Percentiles rank a stretch among this genome's conserved stretches.
Conservation (phyloP, 53 echinoderm and acorn worm species). For the Patiria pectinifera region DNA sequence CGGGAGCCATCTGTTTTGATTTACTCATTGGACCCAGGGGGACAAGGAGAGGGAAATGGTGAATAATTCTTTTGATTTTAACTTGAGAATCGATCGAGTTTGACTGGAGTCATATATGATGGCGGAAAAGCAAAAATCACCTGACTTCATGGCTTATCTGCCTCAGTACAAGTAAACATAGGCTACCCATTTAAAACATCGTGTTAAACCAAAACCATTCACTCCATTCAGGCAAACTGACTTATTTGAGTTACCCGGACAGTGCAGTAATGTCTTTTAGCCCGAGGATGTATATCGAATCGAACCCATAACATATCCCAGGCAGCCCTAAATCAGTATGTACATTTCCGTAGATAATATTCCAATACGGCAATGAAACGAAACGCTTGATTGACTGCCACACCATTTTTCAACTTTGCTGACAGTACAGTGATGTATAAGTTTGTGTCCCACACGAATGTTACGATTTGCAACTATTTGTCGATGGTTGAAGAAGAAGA, state of each 20-base stretch:
- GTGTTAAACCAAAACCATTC: neutral
- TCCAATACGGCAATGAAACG: too few species aligned
- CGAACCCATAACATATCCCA: neutral
- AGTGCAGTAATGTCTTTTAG: neutral
- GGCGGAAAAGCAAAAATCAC: neutral
- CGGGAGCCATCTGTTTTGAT: conserved; percentile 15
- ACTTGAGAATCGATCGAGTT: conserved; percentile 15
- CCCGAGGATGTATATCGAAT: neutral
- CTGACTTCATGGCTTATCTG: neutral
- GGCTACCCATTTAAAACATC: neutral
- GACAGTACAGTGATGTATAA: too few species aligned
- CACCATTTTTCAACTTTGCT: too few species aligned
- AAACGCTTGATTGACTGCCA: too few species aligned
- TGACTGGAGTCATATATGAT: conserved; percentile 10
- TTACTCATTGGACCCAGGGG: conserved; percentile 8
- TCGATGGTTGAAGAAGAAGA: too few species aligned
- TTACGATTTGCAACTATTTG: too few species aligned
- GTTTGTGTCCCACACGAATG: too few species aligned
- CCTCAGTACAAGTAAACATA: neutral
- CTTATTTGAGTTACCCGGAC: neutral
- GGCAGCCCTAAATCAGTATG: neutral
- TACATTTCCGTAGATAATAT: too few species aligned
- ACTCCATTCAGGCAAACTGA: neutral
- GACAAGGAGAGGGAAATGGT: neutral
- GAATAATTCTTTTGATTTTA: conserved; percentile 11